Evolutionary conservation across 1,140 invertebrate genomes (phyloP).

Genomic region (Drosophila arawakana): DNA sequence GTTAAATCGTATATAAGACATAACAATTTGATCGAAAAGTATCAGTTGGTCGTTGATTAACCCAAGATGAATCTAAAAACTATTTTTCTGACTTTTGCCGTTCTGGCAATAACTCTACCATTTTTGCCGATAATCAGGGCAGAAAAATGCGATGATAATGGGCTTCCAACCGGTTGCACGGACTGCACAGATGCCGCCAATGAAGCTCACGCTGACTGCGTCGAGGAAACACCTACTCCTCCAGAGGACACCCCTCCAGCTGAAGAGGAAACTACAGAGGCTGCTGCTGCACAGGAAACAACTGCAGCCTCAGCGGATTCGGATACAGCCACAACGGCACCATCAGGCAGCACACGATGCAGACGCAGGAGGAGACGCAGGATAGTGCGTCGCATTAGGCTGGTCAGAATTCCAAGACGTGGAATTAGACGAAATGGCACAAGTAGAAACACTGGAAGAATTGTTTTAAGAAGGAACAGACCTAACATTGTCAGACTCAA

Average conservation of each 20-base stretch:
- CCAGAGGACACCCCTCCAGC: neutral
- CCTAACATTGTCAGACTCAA: too few species aligned
- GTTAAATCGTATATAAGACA: too few species aligned
- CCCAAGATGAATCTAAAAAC: conserved; percentile 17
- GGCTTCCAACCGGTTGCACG: conserved; percentile 14
- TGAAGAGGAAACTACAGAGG: neutral
- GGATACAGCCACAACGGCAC: neutral
- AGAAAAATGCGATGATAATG: neutral
- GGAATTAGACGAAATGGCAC: too few species aligned
- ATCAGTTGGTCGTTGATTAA: neutral
- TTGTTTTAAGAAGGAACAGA: too few species aligned
- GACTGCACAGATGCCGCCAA: conserved; percentile 22
- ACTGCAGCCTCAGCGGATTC: neutral
- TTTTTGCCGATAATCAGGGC: conserved; percentile 9
- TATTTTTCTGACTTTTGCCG: neutral
- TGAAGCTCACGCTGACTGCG: conserved; percentile 11
- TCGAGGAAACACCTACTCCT: neutral
- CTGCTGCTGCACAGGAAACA: neutral
- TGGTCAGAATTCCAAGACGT: too few species aligned
- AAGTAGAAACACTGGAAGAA: too few species aligned
- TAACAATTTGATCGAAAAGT: too few species aligned
- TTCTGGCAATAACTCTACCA: conserved; percentile 13
- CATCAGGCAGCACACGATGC: neutral
- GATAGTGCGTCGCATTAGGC: too few species aligned
- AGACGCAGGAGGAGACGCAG: neutral